These are phyloP conservation scores for Micronycteris hirsuta DNA, from an alignment of 2,113 vertebrate species.

Conservation along the genomic window DNA sequence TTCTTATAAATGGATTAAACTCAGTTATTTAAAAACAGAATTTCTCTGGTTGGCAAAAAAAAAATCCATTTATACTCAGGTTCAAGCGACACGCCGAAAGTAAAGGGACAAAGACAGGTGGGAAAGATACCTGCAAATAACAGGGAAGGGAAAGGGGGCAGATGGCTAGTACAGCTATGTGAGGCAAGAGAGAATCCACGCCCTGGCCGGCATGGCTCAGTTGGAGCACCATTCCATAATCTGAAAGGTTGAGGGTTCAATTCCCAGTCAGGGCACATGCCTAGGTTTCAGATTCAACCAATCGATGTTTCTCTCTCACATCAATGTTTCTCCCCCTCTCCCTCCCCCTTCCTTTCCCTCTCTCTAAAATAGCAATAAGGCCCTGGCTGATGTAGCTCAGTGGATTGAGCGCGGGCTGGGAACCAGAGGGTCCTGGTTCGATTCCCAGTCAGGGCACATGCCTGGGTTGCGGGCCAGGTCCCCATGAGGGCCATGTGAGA, in stretches of 20 bases:
- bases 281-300: background rate
- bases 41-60: background rate
- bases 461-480: too few species aligned
- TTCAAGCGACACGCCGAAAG: background rate
- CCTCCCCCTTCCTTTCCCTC: too few species aligned
- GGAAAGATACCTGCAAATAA: background rate
- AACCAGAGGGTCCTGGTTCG: too few species aligned
- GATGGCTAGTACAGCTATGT: background rate
- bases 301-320: too few species aligned
- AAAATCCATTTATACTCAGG: background rate
- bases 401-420: too few species aligned
- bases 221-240: too few species aligned
- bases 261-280: background rate
- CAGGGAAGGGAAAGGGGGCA: background rate
- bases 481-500: too few species aligned
- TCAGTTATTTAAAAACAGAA: background rate
- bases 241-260: background rate
- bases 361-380: too few species aligned
- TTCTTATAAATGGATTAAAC: background rate
- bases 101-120: background rate
- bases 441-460: too few species aligned
- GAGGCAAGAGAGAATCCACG: background rate
- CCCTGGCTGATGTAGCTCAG: too few species aligned
- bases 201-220: too few species aligned
- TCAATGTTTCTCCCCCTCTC: too few species aligned